Evolutionary conservation across 2,888 invertebrate genomes (phyloP), one percentile per base, ranked within the genome.

Genomic region (Drosophila longiperda): DNA sequence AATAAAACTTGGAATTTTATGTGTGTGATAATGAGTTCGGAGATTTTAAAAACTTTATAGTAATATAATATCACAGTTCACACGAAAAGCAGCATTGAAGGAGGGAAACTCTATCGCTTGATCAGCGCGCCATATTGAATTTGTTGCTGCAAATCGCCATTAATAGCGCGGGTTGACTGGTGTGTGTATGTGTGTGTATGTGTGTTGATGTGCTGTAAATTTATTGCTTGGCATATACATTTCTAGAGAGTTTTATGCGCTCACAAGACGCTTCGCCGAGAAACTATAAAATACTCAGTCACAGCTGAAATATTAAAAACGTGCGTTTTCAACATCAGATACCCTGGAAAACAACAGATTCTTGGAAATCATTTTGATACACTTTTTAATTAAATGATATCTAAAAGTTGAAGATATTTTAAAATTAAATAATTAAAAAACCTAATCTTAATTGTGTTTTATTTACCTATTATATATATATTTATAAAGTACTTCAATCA

Each of bases 51-150:
- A 65, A 65, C 23, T 55, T 33, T 17, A 52, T 29, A 62, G 53
- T 48, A 42, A 5, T 29, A 26, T 36, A 69, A 69, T 50, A 57
- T 40, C n/a, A n/a, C 29, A 55, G 4, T n/a, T 29, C 38, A n/a
- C 29, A 29, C 12, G 20, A 53, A 29, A 38, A 49, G 11, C 42
- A 42, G 29, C 38, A 52, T 20, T 20, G 20, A 34, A 26, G 26
- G 11, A 52, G 66, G 11, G 20, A 33, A 57, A 32, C 40, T 38
- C 60, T 70, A 87, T 79, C 69, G 59, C 63, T 42, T 38, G 78
- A 78, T 80, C 81, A 68, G 59, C 45, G 58, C 42, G 63, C 71
- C 73, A 82, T 84, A 83, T 84, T 75, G 83, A 75, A 84, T 75
- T 83, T 83, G 80, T 83, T 80, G 74, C 80, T 80, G 66, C 64